Evolutionary conservation across 2,888 invertebrate genomes (phyloP), one percentile per base, ranked within the genome.

Genomic region (Tipula confusa): DNA sequence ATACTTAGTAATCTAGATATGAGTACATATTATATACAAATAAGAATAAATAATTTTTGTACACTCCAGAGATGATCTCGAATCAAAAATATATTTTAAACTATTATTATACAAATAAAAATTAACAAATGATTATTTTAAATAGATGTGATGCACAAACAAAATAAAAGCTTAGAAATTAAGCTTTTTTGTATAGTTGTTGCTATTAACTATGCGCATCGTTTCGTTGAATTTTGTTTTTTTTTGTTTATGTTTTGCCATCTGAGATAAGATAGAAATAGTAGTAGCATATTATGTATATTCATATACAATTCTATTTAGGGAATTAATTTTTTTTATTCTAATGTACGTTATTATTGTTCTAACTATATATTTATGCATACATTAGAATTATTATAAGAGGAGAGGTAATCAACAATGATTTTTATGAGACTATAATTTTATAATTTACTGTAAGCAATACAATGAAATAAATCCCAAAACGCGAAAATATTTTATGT

Each of bases 41-140:
- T n/a, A n/a, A 13, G 43, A 64, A 64, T 9, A 64, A 18, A 64
- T 24, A 24, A 24, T 24, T 9, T 64, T 24, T 64, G 24, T 64
- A 24, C 64, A 64, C 64, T 11, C 64, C 24, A 24, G 64, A 64
- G 64, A 64, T 64, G 64, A 64, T 64, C 64, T 24, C 18, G 24
- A 64, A 64, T 64, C 64, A 64, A 18, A 64, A 64, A 24, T 64
- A 64, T 64, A 13, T 64, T 64, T 64, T 64, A 64, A 64, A 64
- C 64, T 64, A 24, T 18, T 13, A n/a, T 38, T 13, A 38, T 64
- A 24, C 24, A 7, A 64, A 24, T 24, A 64, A 24, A 64, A 64
- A 64, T 64, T 9, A 64, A 64, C 64, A 64, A 64, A 64, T 64
- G 64, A 64, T 64, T 64, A 64, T 64, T 64, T 43, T 64, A 64